Base-by-base conservation (phyloP, 2,888 invertebrate genomes). In the Caenorhabditis sp. region DNA sequence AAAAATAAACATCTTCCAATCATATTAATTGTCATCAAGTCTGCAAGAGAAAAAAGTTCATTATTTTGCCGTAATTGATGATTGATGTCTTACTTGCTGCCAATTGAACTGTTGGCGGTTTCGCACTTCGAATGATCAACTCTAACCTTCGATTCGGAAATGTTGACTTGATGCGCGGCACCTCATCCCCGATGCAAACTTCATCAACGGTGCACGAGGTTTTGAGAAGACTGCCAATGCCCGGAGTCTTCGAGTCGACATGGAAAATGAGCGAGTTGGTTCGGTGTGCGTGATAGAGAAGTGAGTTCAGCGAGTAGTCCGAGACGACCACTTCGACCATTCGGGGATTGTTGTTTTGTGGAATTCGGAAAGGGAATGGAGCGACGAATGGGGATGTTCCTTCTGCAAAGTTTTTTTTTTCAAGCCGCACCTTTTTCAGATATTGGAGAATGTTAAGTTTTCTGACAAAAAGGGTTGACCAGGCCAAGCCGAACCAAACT, bases 261-360 rank as follows among this genome's bases (percentile, higher is more conserved):
- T 82, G 82, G 75, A 82, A 82, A n/a, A 82, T 69, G 10, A 82
- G 50, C 6, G 82, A 80, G 54, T 82, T 82, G 2, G 82, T 81
- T 57, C 78, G 62, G 62, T 82, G 82, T 12, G 80, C 82, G 27
- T 81, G 82, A 62, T 69, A 81, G 1, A 82, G 64, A 5, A 82
- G 58, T 58, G 75, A 77, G 62, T 82, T 82, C 27, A 81, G 50
- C 0, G 82, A 77, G 55, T 82, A 79, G 21, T 78, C 68, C 3
- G 80, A 79, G 36, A 80, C 74, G 23, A 76, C 66, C 26, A 82
- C 79, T 66, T 82, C 80, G 17, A 79, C 71, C 66, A 77, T 77
- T 57, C 73, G 71, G 19, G 75, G 63, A 19, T 76, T 71, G 12
- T 69, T 68, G 58, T 74, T 78, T 5, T 69, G 65, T 2, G 82